Evolutionary conservation across 2,888 invertebrate species (phyloP).

Genomic region (Phyto melanocephala): DNA sequence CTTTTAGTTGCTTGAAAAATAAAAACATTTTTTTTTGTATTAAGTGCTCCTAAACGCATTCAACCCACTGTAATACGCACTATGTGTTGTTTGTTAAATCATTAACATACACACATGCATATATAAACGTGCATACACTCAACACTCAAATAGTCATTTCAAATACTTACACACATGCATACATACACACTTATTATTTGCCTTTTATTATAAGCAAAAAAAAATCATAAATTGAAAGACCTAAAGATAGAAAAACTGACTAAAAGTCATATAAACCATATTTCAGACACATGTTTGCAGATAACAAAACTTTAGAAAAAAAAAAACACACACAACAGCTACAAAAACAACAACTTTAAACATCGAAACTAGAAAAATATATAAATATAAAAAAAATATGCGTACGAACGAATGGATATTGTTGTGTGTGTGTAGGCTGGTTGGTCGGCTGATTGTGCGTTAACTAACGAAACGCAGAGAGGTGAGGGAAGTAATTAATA

Average conservation of each 20-base stretch:
- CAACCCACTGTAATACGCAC: not conserved
- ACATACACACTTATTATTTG: not conserved
- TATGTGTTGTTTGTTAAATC: slow-evolving; percentile 3
- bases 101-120: not conserved
- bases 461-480: not conserved
- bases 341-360: not conserved
- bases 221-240: not conserved
- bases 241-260: not conserved
- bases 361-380: not conserved
- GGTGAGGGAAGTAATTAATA: not conserved
- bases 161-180: not conserved
- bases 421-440: slow-evolving; percentile 16
- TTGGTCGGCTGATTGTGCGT: not conserved
- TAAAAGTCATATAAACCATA: slow-evolving; percentile 18
- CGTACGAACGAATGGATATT: not conserved
- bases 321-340: not conserved
- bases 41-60: not conserved
- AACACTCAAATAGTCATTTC: slow-evolving; percentile 10
- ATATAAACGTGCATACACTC: not conserved
- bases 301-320: slow-evolving; percentile 32
- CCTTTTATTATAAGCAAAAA: not conserved
- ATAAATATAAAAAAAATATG: not conserved
- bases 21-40: too few relatives aligned
- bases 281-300: slow-evolving; percentile 44
- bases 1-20: too few relatives aligned